Conservation (phyloP, 1,140 invertebrate species). For the Drosophila fuyamai region DNA sequence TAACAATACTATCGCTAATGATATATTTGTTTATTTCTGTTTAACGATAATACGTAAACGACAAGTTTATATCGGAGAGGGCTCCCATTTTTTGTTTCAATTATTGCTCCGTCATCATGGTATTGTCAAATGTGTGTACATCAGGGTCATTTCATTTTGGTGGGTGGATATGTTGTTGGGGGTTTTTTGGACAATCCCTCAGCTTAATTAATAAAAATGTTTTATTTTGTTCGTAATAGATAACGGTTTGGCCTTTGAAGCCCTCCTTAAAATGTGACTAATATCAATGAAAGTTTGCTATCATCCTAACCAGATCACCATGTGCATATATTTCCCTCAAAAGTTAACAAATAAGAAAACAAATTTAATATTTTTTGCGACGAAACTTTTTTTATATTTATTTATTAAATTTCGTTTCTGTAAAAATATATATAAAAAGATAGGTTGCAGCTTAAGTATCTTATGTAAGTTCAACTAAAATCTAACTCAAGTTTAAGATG, state of each 20-base stretch:
- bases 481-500: conserved; percentile 23
- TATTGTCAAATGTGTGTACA: conserved; percentile 11
- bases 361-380: neutral
- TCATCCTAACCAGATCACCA: no score
- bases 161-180: neutral
- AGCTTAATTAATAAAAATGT: neutral
- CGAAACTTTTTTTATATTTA: conserved; percentile 11
- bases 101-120: conserved; percentile 29
- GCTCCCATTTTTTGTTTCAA: conserved; percentile 1
- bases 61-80: conserved; percentile 2
- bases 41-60: conserved; percentile 16
- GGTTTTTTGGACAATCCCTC: neutral
- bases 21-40: conserved; percentile 68
- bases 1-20: conserved; percentile 70
- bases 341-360: neutral
- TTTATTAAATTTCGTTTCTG: conserved; percentile 18
- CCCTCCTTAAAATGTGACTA: no score
- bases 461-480: conserved; percentile 35
- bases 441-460: conserved; percentile 22
- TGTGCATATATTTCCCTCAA: no score
- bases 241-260: neutral
- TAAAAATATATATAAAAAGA: conserved; percentile 31
- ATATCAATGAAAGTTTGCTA: no score
- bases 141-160: neutral
- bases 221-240: neutral